A percentile compares a stretch with the other conserved stretches of the same genome.
Evolutionary conservation across 2,797 vertebrate genomes (phyloP).

Genomic region (Cheirogaleus major): DNA sequence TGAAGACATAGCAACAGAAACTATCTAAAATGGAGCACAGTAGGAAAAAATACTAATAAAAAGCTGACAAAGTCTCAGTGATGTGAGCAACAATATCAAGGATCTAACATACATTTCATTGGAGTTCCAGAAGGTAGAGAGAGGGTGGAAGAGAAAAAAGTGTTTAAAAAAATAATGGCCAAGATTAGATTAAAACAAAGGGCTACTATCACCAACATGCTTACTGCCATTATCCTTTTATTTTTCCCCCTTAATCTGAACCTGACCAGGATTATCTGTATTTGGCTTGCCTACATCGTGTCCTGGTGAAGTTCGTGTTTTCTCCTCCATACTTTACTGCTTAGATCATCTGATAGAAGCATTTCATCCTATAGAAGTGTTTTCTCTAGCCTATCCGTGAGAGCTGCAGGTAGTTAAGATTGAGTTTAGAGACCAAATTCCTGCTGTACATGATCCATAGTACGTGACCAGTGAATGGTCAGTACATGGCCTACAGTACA

Average conservation of each 20-base stretch:
- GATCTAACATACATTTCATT: neutral
- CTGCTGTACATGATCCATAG: neutral
- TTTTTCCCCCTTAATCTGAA: neutral
- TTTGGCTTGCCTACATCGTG: neutral
- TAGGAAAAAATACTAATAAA: neutral
- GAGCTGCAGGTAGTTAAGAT: neutral
- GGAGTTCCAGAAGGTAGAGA: neutral
- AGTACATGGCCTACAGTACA: neutral
- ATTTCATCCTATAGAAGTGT: neutral
- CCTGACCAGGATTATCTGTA: neutral
- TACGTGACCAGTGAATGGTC: neutral
- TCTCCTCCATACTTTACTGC: neutral
- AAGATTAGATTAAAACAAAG: neutral
- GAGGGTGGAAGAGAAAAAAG: neutral
- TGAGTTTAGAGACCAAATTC: neutral
- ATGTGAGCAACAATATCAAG: neutral
- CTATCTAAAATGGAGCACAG: neutral
- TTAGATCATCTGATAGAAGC: neutral
- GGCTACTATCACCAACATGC: neutral
- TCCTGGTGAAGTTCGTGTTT: neutral
- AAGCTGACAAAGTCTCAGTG: neutral
- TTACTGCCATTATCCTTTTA: neutral
- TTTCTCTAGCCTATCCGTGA: neutral
- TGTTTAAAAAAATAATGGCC: neutral
- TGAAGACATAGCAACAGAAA: neutral